These are phyloP conservation scores for Oryzias curvinotus DNA, from an alignment of 2,113 vertebrate genomes.

Conservation along the genomic window DNA sequence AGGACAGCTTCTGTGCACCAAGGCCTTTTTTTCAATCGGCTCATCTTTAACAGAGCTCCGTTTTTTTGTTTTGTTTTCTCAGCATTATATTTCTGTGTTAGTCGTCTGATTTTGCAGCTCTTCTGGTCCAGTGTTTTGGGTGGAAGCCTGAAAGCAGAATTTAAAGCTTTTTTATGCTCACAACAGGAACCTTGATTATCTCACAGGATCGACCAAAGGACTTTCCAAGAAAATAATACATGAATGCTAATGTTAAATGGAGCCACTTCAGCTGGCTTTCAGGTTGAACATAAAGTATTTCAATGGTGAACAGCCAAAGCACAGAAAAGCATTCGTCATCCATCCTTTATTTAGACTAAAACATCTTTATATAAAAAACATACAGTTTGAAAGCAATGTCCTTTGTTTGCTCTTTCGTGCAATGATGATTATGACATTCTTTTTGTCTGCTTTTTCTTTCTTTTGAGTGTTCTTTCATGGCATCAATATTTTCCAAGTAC, in stretches of 20 bases:
- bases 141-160: constrained; percentile 28
- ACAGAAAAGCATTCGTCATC: constrained; percentile 32
- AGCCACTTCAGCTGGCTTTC: constrained; percentile 45
- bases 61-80: constrained; percentile 37
- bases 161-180: constrained; percentile 22
- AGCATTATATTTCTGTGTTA: constrained; percentile 6
- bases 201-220: constrained; percentile 41
- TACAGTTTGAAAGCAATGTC: too few relatives aligned
- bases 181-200: constrained; percentile 43
- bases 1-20: constrained; percentile 14
- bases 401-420: constrained; percentile 14
- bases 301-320: constrained; percentile 43
- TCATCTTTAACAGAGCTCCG: constrained; percentile 23
- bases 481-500: constrained; percentile 29
- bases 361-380: constrained; percentile 22
- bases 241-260: constrained; percentile 26
- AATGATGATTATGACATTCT: constrained; percentile 19
- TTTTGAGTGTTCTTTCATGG: constrained; percentile 6
- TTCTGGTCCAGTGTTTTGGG: constrained; percentile 15
- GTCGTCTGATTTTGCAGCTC: constrained; percentile 2
- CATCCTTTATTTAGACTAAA: constrained; percentile 54
- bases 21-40: constrained; percentile 28
- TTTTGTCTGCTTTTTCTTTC: constrained; percentile 11
- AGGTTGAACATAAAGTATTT: too few relatives aligned
- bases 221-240: constrained; percentile 33